These are phyloP conservation scores for Muschampia staudingeri DNA, from an alignment of 2,888 invertebrate genomes.

Conservation along the genomic window DNA sequence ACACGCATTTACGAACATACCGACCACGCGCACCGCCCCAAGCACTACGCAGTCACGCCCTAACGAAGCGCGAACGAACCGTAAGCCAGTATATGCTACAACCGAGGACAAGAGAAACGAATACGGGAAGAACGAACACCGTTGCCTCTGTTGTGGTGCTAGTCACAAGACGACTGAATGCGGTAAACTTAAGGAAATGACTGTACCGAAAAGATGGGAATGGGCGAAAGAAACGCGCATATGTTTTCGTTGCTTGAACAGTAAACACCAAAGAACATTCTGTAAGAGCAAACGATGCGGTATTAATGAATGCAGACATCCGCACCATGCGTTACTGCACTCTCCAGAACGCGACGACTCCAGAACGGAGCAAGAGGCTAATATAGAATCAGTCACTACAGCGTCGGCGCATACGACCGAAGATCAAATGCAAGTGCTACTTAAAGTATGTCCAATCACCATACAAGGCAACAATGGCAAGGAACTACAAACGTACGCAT, in stretches of 20 bases:
- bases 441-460: background rate
- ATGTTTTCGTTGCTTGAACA: background rate
- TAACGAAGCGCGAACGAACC: background rate
- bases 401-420: background rate
- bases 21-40: background rate
- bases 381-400: background rate
- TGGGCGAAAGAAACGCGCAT: background rate
- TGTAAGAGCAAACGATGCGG: background rate
- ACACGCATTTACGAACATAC: background rate
- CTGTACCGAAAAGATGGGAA: background rate
- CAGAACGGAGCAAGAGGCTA: background rate
- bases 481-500: background rate
- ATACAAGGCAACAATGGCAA: background rate
- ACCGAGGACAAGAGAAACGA: background rate
- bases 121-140: background rate
- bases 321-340: background rate
- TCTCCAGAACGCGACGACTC: background rate
- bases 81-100: too few relatives aligned
- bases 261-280: background rate
- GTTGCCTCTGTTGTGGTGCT: background rate
- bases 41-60: background rate
- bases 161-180: background rate
- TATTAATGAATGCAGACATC: background rate
- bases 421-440: background rate
- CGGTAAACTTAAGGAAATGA: background rate